phyloP scores from a whole-genome alignment of 2,888 invertebrate genomes.

The Thymelicus lineola region DNA sequence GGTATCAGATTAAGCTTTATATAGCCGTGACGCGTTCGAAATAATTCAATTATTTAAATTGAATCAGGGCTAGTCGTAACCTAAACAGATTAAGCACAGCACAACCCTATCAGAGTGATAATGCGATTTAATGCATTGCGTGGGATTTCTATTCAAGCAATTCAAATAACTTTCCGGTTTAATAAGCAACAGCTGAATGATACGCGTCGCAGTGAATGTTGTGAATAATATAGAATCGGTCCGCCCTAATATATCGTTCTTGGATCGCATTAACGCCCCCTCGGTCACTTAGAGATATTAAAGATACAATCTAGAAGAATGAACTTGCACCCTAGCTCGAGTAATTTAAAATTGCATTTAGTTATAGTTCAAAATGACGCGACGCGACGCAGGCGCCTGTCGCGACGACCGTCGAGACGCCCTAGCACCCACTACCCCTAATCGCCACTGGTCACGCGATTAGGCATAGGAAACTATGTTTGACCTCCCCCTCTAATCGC shows the following conservation, averaged over 20 bases:
- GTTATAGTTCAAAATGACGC: conserved; percentile 52
- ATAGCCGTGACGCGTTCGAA: conserved; percentile 39
- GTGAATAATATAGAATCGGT: conserved; percentile 12
- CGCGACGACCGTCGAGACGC: conserved; percentile 44
- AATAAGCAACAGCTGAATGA: conserved; percentile 66
- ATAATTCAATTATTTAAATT: conserved; percentile 35
- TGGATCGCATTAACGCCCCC: conserved; percentile 53
- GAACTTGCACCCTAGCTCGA: conserved; percentile 59
- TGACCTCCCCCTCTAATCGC: conserved; percentile 15
- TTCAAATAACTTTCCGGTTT: conserved; percentile 73
- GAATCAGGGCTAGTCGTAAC: conserved; percentile 35
- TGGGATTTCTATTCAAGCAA: conserved; percentile 73
- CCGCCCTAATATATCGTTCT: conserved; percentile 52
- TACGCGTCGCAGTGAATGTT: conserved; percentile 48
- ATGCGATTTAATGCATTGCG: conserved; percentile 66
- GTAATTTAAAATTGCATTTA: conserved; percentile 74
- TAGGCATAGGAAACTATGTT: conserved; percentile 28
- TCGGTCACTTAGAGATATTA: conserved; percentile 54
- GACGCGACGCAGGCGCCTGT: conserved; percentile 46
- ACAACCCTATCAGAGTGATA: conserved; percentile 60
- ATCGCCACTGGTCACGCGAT: conserved; percentile 27
- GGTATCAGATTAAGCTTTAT: not conserved
- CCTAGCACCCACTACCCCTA: not conserved
- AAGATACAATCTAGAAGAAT: conserved; percentile 50
- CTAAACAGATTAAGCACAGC: conserved; percentile 53